Evolutionary conservation across 2,797 vertebrate species (phyloP).

Genomic region (Falco rusticolus): DNA sequence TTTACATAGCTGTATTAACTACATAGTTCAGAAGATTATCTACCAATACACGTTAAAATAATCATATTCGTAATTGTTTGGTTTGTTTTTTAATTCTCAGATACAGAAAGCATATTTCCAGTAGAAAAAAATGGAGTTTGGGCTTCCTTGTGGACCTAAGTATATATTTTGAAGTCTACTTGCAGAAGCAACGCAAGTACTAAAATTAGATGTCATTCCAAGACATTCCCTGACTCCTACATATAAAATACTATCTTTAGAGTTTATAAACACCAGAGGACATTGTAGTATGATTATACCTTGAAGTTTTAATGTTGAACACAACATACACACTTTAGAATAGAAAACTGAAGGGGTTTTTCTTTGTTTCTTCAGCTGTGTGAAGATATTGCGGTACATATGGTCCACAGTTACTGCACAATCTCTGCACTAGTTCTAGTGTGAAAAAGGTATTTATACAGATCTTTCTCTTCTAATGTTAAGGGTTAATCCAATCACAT

Average conservation of each 20-base stretch:
- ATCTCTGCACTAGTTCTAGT: background rate
- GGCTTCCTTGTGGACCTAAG: background rate
- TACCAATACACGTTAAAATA: background rate
- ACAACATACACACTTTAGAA: background rate
- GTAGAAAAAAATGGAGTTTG: background rate
- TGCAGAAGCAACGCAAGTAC: background rate
- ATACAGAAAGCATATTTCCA: background rate
- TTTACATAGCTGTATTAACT: background rate
- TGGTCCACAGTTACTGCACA: background rate
- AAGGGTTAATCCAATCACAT: background rate
- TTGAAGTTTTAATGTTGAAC: background rate
- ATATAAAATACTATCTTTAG: background rate
- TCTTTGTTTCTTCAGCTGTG: background rate
- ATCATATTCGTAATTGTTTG: background rate
- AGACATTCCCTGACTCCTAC: background rate
- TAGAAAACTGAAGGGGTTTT: background rate
- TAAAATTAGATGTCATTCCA: background rate
- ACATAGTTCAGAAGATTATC: background rate
- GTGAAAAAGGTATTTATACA: background rate
- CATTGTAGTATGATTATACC: background rate
- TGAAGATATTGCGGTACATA: background rate
- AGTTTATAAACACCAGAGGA: background rate
- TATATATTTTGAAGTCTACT: background rate
- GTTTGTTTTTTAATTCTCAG: background rate
- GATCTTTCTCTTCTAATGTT: background rate